These are phyloP conservation scores for Apostichopus parvimensis DNA, from an alignment of 35 echinoderm and acorn worm genomes.

Conservation along the genomic window DNA sequence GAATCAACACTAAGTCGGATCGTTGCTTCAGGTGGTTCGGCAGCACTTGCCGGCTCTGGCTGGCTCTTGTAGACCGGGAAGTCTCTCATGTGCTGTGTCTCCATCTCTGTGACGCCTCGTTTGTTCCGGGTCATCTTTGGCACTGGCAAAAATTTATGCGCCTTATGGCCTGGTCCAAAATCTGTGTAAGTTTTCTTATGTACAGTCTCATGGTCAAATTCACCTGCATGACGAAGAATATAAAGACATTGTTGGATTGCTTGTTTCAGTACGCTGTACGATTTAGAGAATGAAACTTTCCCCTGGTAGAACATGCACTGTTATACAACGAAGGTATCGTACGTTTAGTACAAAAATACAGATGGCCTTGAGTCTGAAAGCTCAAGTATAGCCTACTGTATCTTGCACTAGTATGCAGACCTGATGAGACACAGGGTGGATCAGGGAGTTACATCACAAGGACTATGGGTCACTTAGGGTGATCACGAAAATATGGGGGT, in stretches of 20 bases:
- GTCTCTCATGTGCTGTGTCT: slow-evolving; percentile 84
- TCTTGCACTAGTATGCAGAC: too few species aligned
- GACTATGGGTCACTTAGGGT: too few species aligned
- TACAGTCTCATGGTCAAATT: slow-evolving; percentile 78
- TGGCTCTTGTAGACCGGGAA: slow-evolving; percentile 76
- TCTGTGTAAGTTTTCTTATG: slow-evolving; percentile 79
- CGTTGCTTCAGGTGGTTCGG: slow-evolving; percentile 70
- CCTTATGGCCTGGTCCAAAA: slow-evolving; percentile 78
- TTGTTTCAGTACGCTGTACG: not conserved
- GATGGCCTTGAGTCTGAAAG: too few species aligned
- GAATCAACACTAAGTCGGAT: slow-evolving; percentile 94
- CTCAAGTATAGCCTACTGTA: too few species aligned
- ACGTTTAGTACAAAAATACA: too few species aligned
- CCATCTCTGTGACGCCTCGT: slow-evolving; percentile 45
- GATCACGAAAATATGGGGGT: too few species aligned
- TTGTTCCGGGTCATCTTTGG: slow-evolving; percentile 45
- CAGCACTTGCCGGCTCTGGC: slow-evolving; percentile 66
- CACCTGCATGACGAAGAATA: slow-evolving; percentile 52
- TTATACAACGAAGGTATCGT: not conserved
- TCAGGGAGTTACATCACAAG: too few species aligned
- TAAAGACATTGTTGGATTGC: not conserved
- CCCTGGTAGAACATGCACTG: not conserved
- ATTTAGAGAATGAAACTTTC: not conserved
- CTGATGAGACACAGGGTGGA: too few species aligned
- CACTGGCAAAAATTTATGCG: slow-evolving; percentile 16